Evolutionary conservation across 2,888 invertebrate genomes (phyloP), one percentile per base, ranked within the genome.

Genomic region (Camptogramma bilineatum): DNA sequence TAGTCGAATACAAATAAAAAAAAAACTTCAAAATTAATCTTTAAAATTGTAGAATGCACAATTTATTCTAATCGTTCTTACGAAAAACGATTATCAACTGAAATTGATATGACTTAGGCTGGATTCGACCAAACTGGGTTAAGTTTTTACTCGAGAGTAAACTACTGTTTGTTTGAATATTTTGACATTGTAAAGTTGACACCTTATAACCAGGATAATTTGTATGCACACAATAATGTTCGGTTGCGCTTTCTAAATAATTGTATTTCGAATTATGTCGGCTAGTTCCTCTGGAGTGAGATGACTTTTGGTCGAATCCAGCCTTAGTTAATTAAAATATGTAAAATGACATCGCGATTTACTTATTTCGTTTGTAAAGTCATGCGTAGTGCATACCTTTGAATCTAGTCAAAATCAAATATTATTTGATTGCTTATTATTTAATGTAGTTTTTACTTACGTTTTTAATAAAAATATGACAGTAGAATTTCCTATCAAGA

Each of bases 391-490:
- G 42, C 39, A 52, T 44, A 44, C 44, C 55, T 51, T 64, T 48
- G 47, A 62, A 59, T 66, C 66, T 66, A 66, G 66, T 66, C 66
- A 62, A 58, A 66, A 62, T 57, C 52, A 57, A 63, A 52, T 62
- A 1, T 18, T 61, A 65, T 57, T 57, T 50, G 50, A 55, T 65
- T 52, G 52, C n/a, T 51, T 55, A 52, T 60, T 24, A 5, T 64
- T 48, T 58, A 58, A 47, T 7, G 31, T 65, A 65, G 34, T 24
- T 13, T 48, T 57, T 46, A 46, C 34, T 34, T 62, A 13, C 34
- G 42, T n/a, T n/a, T n/a, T n/a, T n/a, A 52, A 44, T 17, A 44
- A 44, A 44, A 17, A 44, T 44, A 44, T 44, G 3, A 34, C 34
- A 10, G 10, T 39, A 39, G 34, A 39, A 13, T 39, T 39, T 17